Evolutionary conservation across 2,797 vertebrate species (phyloP).

Genomic region (Odontamblyopus lacepedii): DNA sequence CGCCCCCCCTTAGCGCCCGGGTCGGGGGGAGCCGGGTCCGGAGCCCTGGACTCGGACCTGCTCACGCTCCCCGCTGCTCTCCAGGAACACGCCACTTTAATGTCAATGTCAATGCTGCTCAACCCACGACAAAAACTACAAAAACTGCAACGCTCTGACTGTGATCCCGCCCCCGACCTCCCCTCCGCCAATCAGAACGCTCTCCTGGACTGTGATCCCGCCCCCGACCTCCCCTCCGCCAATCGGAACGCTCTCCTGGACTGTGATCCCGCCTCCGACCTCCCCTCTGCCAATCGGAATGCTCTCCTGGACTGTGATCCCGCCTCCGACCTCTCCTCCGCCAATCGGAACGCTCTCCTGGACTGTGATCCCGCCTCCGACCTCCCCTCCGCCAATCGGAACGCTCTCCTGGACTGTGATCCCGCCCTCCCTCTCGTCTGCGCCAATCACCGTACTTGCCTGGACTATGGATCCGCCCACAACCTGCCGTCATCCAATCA

Average conservation of each 20-base stretch:
- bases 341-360: conserved; percentile 31
- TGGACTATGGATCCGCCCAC: conserved; percentile 45
- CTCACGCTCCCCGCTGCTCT: conserved; percentile 99
- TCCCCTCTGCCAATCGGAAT: neutral
- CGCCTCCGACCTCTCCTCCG: conserved; percentile 67
- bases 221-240: neutral
- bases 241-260: neutral
- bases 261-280: neutral
- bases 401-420: neutral
- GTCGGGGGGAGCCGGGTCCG: conserved; percentile 94
- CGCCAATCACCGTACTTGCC: conserved; percentile 7
- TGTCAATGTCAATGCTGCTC: conserved; percentile 99
- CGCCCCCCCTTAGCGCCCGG: conserved; percentile 96
- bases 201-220: neutral
- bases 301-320: conserved; percentile 37
- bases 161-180: neutral
- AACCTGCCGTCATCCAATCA: conserved; percentile 69
- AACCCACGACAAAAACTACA: conserved; percentile 78
- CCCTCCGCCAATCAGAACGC: conserved; percentile 58
- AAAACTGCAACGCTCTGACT: conserved; percentile 78
- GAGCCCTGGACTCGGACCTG: conserved; percentile 99
- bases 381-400: neutral
- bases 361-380: neutral
- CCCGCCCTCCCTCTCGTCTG: neutral
- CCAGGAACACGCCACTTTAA: conserved; percentile 99